Evolutionary conservation across 2,888 invertebrate genomes (phyloP).

Genomic region (Drosophila crucigera): DNA sequence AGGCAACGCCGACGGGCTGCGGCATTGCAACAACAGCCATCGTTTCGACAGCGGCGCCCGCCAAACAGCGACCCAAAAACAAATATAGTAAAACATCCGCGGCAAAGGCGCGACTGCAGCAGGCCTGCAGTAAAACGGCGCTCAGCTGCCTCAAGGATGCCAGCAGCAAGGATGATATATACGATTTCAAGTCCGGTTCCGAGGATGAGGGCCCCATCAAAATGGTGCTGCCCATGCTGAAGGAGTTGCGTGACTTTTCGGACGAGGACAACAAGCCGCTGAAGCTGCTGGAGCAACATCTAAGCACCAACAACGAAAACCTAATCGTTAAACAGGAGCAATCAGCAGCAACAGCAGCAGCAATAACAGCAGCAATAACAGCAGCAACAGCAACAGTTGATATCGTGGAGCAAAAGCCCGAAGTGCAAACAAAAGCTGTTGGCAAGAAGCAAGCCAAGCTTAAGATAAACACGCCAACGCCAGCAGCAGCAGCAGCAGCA

Average conservation of each 20-base stretch:
- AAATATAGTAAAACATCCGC: constrained; percentile 71
- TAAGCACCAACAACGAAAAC: constrained; percentile 4
- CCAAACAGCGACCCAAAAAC: constrained; percentile 63
- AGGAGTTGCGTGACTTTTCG: constrained; percentile 83
- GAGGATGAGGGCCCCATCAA: constrained; percentile 85
- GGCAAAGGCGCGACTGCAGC: constrained; percentile 63
- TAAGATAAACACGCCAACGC: constrained; percentile 28
- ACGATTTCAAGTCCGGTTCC: constrained; percentile 85
- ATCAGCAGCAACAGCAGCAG: constrained; percentile 1
- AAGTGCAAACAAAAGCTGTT: constrained; percentile 9
- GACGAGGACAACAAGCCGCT: constrained; percentile 83
- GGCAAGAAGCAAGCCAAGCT: constrained; percentile 40
- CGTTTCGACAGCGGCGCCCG: constrained; percentile 7
- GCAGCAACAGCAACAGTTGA: neutral
- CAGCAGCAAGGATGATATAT: constrained; percentile 75
- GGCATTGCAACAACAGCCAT: constrained; percentile 9
- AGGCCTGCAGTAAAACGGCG: constrained; percentile 38
- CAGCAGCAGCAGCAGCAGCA: neutral
- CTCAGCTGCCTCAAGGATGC: constrained; percentile 29
- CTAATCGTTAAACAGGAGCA: constrained; percentile 8
- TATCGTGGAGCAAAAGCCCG: neutral
- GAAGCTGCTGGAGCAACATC: constrained; percentile 47
- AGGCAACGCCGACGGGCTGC: constrained; percentile 37
- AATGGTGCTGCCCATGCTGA: constrained; percentile 84
- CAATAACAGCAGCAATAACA: neutral